These are phyloP conservation scores for Ostrea edulis DNA, from an alignment of 1,140 invertebrate species.

Conservation along the genomic window DNA sequence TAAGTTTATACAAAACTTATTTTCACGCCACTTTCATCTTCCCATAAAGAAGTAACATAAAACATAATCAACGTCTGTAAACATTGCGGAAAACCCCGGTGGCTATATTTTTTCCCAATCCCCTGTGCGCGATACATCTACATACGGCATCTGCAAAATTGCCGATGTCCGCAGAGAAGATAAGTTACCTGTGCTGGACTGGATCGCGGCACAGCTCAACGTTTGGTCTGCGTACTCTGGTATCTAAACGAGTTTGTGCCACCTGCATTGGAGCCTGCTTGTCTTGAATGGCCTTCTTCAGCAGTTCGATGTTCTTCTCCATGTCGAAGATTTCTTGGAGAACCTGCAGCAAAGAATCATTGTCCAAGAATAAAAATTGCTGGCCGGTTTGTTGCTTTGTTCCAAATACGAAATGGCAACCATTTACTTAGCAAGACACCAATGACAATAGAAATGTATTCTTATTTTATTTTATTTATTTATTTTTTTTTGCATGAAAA, in stretches of 20 bases:
- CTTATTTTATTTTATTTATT: too few relatives aligned
- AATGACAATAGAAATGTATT: not conserved
- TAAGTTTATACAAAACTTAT: not conserved
- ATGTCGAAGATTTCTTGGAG: constrained; percentile 94
- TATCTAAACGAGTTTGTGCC: constrained; percentile 93
- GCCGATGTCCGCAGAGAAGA: not conserved
- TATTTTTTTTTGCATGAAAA: too few relatives aligned
- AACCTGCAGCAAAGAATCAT: constrained; percentile 81
- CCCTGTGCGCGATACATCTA: too few relatives aligned
- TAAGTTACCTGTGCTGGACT: constrained; percentile 87
- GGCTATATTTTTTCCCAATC: too few relatives aligned
- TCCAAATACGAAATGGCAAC: not conserved
- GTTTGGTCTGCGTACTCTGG: constrained; percentile 89
- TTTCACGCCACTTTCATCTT: not conserved
- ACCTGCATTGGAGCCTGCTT: constrained; percentile 83
- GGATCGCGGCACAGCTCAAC: constrained; percentile 93
- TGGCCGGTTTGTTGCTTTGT: not conserved
- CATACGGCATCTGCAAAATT: too few relatives aligned
- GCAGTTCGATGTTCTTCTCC: constrained; percentile 80
- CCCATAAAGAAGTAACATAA: not conserved
- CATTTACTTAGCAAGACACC: not conserved
- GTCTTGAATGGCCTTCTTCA: constrained; percentile 79
- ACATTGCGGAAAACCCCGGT: too few relatives aligned
- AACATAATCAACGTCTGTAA: not conserved
- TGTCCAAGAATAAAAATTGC: too few relatives aligned